phyloP scores from a whole-genome alignment of 2,888 invertebrate species.

The Ctenicera cuprea region DNA sequence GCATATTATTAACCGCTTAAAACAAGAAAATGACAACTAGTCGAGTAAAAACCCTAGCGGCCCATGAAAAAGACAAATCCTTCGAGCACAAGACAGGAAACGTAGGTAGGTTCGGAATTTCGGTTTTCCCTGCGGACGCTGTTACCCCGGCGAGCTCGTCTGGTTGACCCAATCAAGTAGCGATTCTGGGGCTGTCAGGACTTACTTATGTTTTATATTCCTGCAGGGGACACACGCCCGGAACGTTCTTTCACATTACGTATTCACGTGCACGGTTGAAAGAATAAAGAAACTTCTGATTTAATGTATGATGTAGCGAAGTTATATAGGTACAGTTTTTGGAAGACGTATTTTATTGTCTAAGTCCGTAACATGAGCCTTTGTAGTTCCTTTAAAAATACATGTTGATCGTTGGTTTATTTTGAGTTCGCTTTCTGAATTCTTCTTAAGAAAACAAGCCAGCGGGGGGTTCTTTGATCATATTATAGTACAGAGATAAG shows the following conservation, averaged over 20 bases:
- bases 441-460: conserved; percentile 17
- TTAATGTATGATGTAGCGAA: conserved; percentile 58
- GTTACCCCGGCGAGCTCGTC: conserved; percentile 56
- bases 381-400: conserved; percentile 23
- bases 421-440: not conserved
- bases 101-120: conserved; percentile 56
- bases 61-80: conserved; percentile 45
- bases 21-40: conserved; percentile 35
- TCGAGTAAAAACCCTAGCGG: conserved; percentile 38
- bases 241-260: conserved; percentile 56
- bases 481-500: conserved; percentile 21
- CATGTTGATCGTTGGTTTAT: not conserved
- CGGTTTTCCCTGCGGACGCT: conserved; percentile 56
- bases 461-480: conserved; percentile 27
- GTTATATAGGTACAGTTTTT: conserved; percentile 45
- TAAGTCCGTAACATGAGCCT: conserved; percentile 43
- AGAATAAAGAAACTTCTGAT: conserved; percentile 63
- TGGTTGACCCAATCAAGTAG: conserved; percentile 68
- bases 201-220: conserved; percentile 68
- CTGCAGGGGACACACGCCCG: conserved; percentile 62
- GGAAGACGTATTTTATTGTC: conserved; percentile 37
- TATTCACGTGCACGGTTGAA: conserved; percentile 59
- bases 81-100: conserved; percentile 43
- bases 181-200: conserved; percentile 68
- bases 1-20: conserved; percentile 33